These are phyloP conservation scores for Drosophila yooni DNA, from an alignment of 2,888 invertebrate species.

Conservation along the genomic window DNA sequence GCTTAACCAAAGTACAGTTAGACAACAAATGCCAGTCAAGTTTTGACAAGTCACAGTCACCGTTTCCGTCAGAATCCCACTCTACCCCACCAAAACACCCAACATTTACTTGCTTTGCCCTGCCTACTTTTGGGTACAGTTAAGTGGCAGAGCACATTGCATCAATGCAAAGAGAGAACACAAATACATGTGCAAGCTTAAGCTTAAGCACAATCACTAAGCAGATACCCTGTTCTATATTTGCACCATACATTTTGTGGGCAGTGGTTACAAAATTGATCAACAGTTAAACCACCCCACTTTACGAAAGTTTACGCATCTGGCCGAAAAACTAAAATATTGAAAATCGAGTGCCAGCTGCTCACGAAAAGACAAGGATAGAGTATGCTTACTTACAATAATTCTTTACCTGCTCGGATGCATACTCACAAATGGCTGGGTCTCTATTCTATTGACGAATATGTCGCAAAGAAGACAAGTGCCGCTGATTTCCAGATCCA, in stretches of 20 bases:
- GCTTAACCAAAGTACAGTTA: constrained; percentile 69
- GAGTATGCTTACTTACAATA: not conserved
- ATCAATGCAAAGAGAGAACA: not conserved
- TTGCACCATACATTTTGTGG: not conserved
- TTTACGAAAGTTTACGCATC: not conserved
- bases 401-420: not conserved
- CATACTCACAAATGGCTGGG: not conserved
- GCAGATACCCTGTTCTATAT: not conserved
- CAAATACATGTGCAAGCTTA: not conserved
- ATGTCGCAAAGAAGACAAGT: too few relatives aligned
- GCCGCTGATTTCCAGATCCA: not conserved
- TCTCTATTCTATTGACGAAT: not conserved
- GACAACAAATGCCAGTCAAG: constrained; percentile 62
- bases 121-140: constrained; percentile 27
- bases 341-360: not conserved
- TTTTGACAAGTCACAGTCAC: constrained; percentile 46
- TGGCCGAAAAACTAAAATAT: not conserved
- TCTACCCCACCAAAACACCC: not conserved
- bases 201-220: not conserved
- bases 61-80: not conserved
- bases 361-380: not conserved
- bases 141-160: not conserved
- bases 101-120: constrained; percentile 9
- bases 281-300: not conserved
- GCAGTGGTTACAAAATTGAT: not conserved